These are phyloP conservation scores for Liolophura sinensis DNA, from an alignment of 1,140 invertebrate species.

Conservation along the genomic window DNA sequence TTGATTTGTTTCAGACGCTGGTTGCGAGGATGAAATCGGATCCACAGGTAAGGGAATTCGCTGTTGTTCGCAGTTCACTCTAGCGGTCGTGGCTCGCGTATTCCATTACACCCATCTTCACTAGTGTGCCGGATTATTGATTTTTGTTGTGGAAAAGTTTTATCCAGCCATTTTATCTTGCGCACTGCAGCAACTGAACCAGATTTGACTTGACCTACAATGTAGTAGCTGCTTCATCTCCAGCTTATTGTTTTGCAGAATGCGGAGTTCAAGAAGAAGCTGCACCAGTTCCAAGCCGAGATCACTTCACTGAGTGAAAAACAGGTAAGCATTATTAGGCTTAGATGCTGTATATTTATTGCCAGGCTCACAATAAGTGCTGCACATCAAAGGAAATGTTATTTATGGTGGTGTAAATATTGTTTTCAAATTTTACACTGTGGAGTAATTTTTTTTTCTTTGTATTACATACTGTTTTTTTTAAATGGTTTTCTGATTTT, in stretches of 20 bases:
- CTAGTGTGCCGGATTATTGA: conserved; percentile 23
- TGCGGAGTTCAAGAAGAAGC: conserved; percentile 36
- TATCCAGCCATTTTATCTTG: conserved; percentile 25
- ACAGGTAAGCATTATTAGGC: conserved; percentile 37
- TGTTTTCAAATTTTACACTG: no score
- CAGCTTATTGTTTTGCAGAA: conserved; percentile 31
- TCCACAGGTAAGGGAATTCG: conserved; percentile 39
- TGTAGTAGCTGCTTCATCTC: no score
- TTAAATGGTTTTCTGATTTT: no score
- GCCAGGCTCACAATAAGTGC: no score
- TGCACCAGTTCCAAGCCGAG: conserved; percentile 43
- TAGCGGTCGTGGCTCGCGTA: background rate
- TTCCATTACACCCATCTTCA: background rate
- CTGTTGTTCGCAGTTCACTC: background rate
- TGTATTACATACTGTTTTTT: no score
- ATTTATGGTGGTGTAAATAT: background rate
- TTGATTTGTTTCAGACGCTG: conserved; percentile 39
- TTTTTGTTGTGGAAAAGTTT: conserved; percentile 39
- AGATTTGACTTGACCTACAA: conserved; percentile 11
- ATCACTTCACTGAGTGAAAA: conserved; percentile 46
- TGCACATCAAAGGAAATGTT: background rate
- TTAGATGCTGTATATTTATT: background rate
- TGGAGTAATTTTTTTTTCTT: no score
- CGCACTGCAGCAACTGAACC: conserved; percentile 16
- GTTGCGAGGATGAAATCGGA: conserved; percentile 44